phyloP scores from a whole-genome alignment of 2,113 vertebrate species.

The Puntigrus tetrazona region DNA sequence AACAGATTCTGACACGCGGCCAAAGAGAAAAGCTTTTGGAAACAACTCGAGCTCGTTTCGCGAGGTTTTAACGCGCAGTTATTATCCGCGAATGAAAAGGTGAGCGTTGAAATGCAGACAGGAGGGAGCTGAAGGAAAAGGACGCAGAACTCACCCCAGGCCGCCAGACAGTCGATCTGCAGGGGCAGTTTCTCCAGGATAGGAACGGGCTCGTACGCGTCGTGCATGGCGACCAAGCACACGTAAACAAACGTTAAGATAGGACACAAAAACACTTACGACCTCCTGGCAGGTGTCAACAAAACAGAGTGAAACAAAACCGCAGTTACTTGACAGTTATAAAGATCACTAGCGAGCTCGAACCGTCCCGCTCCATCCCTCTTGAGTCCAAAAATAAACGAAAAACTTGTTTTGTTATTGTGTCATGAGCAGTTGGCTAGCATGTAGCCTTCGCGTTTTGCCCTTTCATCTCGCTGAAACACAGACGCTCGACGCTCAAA shows the following conservation, averaged over 20 bases:
- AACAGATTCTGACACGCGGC: not conserved
- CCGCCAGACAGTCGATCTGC: conserved; percentile 94
- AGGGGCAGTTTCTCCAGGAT: conserved; percentile 95
- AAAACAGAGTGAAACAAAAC: not conserved
- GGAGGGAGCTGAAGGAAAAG: not conserved
- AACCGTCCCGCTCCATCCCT: not conserved
- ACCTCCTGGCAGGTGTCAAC: not conserved
- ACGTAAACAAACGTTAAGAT: not conserved
- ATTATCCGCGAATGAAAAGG: not conserved
- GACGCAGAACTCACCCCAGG: conserved; percentile 85
- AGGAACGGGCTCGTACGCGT: conserved; percentile 91
- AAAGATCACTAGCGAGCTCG: not conserved
- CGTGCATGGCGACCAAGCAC: conserved; percentile 78
- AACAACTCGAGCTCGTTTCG: too few species aligned
- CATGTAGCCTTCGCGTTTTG: not conserved
- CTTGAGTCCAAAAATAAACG: not conserved
- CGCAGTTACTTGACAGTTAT: not conserved
- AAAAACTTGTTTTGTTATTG: not conserved
- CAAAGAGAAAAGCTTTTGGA: not conserved
- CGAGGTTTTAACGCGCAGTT: not conserved
- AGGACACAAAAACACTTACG: not conserved
- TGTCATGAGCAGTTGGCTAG: not conserved
- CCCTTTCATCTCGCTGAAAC: not conserved
- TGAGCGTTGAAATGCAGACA: not conserved
- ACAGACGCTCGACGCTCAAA: too few species aligned